phyloP scores from a whole-genome alignment of 2,113 vertebrate genomes.

The Hoplias malabaricus region DNA sequence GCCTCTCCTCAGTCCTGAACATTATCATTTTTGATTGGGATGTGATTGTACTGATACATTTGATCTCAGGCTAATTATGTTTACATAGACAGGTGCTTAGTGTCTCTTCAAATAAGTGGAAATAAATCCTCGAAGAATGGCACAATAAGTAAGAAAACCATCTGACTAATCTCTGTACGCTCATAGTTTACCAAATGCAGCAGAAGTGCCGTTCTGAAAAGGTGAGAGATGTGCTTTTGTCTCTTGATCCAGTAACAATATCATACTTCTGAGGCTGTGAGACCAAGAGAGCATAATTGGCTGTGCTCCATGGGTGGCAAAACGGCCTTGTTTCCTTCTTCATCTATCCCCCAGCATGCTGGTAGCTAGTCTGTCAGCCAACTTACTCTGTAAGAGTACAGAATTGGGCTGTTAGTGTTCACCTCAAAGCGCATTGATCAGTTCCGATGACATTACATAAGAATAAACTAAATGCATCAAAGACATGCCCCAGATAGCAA shows the following conservation, averaged over 20 bases:
- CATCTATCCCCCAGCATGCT: not conserved
- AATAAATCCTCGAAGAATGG: not conserved
- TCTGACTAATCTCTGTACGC: not conserved
- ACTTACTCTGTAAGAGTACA: no score
- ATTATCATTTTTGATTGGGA: slow-evolving; percentile 37
- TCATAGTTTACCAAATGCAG: not conserved
- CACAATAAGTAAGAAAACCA: not conserved
- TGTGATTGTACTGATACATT: slow-evolving; percentile 31
- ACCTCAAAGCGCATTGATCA: not conserved
- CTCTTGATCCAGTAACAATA: not conserved
- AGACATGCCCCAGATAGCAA: no score
- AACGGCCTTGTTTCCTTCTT: not conserved
- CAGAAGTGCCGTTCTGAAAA: not conserved
- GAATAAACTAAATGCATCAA: not conserved
- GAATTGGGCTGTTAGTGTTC: not conserved
- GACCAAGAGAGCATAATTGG: not conserved
- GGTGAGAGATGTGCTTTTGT: not conserved
- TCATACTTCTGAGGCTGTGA: not conserved
- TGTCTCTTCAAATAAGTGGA: not conserved
- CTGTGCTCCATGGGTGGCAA: not conserved
- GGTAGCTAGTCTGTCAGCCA: not conserved
- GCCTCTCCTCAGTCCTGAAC: slow-evolving; percentile 40
- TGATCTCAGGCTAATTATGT: slow-evolving; percentile 45
- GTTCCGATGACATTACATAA: not conserved
- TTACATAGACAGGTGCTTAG: slow-evolving; percentile 7